phyloP scores from a whole-genome alignment of 2,888 invertebrate genomes.

The Plagiodera versicolora region DNA sequence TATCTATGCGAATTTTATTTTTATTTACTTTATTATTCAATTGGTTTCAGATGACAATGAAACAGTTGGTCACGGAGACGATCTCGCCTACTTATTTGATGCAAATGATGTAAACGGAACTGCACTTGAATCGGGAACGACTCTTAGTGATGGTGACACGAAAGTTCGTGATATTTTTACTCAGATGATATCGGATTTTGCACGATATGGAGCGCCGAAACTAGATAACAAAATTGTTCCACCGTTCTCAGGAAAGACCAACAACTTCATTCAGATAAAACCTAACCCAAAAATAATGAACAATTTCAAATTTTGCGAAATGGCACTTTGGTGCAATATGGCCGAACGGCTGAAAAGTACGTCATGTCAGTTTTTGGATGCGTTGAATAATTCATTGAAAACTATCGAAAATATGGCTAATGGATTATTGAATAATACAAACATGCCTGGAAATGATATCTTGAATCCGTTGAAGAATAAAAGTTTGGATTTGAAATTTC shows the following conservation, averaged over 20 bases:
- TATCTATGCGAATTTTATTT: too few relatives aligned
- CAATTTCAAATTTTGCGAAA: constrained; percentile 66
- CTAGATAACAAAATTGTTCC: constrained; percentile 51
- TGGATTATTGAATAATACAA: constrained; percentile 12
- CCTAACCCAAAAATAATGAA: constrained; percentile 55
- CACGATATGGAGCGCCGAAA: constrained; percentile 56
- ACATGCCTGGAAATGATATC: not conserved
- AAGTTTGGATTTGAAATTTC: not conserved
- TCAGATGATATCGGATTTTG: constrained; percentile 69
- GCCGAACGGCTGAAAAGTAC: constrained; percentile 60
- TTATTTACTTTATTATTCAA: not conserved
- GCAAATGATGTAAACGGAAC: constrained; percentile 64
- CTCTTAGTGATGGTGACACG: constrained; percentile 60
- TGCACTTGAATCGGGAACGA: constrained; percentile 52
- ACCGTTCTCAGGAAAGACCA: constrained; percentile 52
- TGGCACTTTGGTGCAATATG: constrained; percentile 69
- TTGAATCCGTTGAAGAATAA: not conserved
- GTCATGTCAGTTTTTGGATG: constrained; percentile 56
- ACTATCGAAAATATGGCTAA: constrained; percentile 20
- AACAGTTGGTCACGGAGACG: constrained; percentile 70
- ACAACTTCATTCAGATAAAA: constrained; percentile 61
- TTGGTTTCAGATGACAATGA: constrained; percentile 32
- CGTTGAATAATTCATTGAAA: constrained; percentile 38
- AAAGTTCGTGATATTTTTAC: constrained; percentile 69
- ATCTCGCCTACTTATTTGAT: constrained; percentile 72